Evolutionary conservation across 2,888 invertebrate genomes (phyloP), one percentile per base, ranked within the genome.

Genomic region (Lingula anatina): DNA sequence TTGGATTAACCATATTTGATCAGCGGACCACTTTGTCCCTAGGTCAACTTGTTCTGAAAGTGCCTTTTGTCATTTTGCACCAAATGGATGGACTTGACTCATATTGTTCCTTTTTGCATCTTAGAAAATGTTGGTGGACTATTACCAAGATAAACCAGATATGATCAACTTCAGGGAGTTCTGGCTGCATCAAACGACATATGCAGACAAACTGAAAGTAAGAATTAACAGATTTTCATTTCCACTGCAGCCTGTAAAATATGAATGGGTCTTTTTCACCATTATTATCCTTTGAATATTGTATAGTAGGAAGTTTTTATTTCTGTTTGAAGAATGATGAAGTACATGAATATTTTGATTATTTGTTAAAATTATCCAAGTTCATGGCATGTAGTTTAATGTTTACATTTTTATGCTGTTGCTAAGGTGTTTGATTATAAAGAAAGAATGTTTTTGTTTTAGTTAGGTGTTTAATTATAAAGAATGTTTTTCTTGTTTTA

Each of bases 171-270:
- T 88, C 65, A 80, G 79, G 43, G 83, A 86, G 12, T 84, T 80
- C 56, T 88, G 85, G 75, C 83, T 85, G 65, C 83, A 83, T 20
- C 85, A 85, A 61, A 84, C 86, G 3, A 86, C 87, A 0, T 90
- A 86, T 72, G 82, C 91, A 48, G 91, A 93, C 64, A 91, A 92
- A 76, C 75, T 93, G 46, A 90, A 90, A 78, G 81, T 70, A 35
- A n/a, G 15, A 39, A 15, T 7, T 39, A 20, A n/a, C 20, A n/a
- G 20, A 39, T 18, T 15, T 39, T 15, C 20, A 39, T 9, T 39
- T 39, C 3, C 41, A 41, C 5, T 7, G 20, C 5, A 38, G 4
- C 5, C 15, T 5, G 15, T 38, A 4, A 15, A n/a, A n/a, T n/a
- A n/a, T n/a, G n/a, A n/a, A n/a, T n/a, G n/a, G n/a, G n/a, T n/a